Percentiles rank a stretch among this genome's conserved stretches.
phyloP scores from a whole-genome alignment of 2,888 invertebrate genomes.

The Xestia rhomboidea region DNA sequence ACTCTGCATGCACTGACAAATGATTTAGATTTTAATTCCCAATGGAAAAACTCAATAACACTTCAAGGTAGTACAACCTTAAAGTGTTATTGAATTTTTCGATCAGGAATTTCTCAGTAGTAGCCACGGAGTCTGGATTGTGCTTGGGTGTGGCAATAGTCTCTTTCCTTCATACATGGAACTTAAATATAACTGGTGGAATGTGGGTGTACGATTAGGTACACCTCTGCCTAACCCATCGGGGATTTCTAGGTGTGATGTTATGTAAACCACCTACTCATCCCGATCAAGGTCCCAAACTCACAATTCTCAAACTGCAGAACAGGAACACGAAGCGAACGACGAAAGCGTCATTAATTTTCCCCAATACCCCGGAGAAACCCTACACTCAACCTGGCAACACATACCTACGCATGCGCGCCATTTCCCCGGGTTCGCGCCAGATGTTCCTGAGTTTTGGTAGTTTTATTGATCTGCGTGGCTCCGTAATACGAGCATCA shows the following conservation, averaged over 20 bases:
- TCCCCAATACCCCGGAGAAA: conserved; percentile 17
- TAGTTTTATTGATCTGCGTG: conserved; percentile 87
- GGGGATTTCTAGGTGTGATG: too few species aligned
- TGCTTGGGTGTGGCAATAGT: too few species aligned
- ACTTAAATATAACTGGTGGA: too few species aligned
- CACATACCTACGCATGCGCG: conserved; percentile 81
- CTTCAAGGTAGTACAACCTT: too few species aligned
- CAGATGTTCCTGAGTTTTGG: conserved; percentile 85
- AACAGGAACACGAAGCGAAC: background rate
- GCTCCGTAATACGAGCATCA: conserved; percentile 73
- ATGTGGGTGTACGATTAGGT: too few species aligned
- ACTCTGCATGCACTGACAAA: background rate
- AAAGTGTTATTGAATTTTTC: too few species aligned
- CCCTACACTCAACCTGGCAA: conserved; percentile 70
- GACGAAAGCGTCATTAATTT: background rate
- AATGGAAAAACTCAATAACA: too few species aligned
- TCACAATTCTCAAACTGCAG: background rate
- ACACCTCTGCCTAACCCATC: too few species aligned
- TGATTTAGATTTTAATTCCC: background rate
- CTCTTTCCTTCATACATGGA: too few species aligned
- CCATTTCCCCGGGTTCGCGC: conserved; percentile 77
- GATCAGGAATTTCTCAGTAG: too few species aligned
- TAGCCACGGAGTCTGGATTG: too few species aligned
- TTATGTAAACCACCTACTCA: too few species aligned
- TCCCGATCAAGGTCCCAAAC: background rate